phyloP scores from a whole-genome alignment of 2,113 vertebrate species.

The Ctenodactylus gundi region DNA sequence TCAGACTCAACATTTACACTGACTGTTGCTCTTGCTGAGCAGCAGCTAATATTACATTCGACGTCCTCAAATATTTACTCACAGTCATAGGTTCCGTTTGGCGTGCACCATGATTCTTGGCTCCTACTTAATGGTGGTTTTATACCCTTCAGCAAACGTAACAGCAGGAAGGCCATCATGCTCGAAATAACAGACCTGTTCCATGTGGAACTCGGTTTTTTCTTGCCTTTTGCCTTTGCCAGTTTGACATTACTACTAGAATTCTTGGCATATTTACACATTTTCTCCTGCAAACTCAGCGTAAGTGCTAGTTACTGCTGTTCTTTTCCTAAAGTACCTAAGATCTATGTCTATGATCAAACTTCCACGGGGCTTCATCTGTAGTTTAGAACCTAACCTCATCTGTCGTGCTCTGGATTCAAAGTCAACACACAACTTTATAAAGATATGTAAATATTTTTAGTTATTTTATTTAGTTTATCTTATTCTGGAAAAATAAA shows the following conservation, averaged over 20 bases:
- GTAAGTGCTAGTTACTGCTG: background rate
- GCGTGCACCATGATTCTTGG: conserved; percentile 55
- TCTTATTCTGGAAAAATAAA: background rate
- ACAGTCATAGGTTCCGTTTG: conserved; percentile 69
- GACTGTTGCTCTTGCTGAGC: conserved; percentile 43
- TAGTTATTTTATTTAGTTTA: background rate
- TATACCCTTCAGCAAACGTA: conserved; percentile 72
- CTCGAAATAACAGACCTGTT: conserved; percentile 69
- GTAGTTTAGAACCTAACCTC: background rate
- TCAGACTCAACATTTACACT: conserved; percentile 14
- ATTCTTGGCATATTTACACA: conserved; percentile 40
- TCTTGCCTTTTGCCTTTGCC: conserved; percentile 45
- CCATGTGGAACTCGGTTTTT: conserved; percentile 50
- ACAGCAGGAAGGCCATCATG: conserved; percentile 65
- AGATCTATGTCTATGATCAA: background rate
- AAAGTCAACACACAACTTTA: background rate
- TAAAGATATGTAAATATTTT: background rate
- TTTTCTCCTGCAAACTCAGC: background rate
- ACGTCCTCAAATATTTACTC: conserved; percentile 75
- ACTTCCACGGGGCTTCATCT: background rate
- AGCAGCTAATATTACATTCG: conserved; percentile 67
- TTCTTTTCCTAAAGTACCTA: background rate
- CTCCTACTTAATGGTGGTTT: conserved; percentile 69
- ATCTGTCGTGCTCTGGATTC: background rate
- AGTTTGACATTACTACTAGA: conserved; percentile 28